These are phyloP conservation scores for Ophion obscuratus DNA, from an alignment of 2,888 invertebrate species.

Conservation along the genomic window DNA sequence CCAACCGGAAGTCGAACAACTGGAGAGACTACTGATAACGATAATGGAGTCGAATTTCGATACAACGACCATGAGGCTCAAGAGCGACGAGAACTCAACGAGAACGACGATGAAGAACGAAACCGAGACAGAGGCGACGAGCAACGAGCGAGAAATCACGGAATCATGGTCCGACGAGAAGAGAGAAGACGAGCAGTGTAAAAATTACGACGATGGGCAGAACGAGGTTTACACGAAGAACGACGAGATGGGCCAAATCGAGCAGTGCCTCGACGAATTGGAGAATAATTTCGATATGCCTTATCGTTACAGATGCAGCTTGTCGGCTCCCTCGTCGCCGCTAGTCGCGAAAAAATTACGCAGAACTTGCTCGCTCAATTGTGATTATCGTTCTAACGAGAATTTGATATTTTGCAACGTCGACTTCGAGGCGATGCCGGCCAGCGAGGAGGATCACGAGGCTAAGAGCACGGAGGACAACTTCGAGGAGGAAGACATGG, in stretches of 20 bases:
- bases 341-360: constrained; percentile 70
- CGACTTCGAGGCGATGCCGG: constrained; percentile 75
- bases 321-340: constrained; percentile 80
- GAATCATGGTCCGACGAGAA: constrained; percentile 30
- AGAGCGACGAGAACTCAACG: constrained; percentile 33
- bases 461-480: constrained; percentile 79
- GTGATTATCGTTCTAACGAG: constrained; percentile 78
- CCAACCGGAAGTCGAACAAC: constrained; percentile 79
- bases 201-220: constrained; percentile 44
- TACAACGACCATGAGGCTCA: constrained; percentile 38
- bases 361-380: constrained; percentile 75
- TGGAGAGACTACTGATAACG: constrained; percentile 78
- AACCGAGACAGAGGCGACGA: neutral
- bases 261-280: constrained; percentile 29
- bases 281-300: constrained; percentile 61
- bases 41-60: constrained; percentile 79
- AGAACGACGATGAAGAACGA: constrained; percentile 13
- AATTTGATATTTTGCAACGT: constrained; percentile 77
- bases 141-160: neutral
- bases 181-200: constrained; percentile 35
- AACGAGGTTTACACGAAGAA: constrained; percentile 12
- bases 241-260: constrained; percentile 26
- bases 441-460: constrained; percentile 77
- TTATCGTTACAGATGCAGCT: constrained; percentile 79
- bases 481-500: constrained; percentile 81